phyloP scores from a whole-genome alignment of 2,888 invertebrate genomes.

The Cephus rjabovi region DNA sequence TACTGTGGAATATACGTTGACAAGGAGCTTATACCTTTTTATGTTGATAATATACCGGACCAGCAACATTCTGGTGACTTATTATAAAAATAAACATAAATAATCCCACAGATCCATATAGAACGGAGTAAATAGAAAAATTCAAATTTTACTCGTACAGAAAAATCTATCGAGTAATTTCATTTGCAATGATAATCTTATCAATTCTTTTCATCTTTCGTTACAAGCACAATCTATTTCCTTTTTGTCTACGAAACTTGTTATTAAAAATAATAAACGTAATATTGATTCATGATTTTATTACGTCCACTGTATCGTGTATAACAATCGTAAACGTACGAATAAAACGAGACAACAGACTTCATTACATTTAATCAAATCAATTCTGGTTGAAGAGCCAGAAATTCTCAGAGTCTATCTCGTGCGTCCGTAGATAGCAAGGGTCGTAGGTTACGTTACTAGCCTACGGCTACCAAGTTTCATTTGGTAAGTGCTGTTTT shows the following conservation, averaged over 20 bases:
- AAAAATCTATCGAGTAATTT: neutral
- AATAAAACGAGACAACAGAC: neutral
- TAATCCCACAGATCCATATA: neutral
- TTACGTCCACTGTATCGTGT: neutral
- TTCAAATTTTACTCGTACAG: neutral
- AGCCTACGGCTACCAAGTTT: conserved; percentile 1
- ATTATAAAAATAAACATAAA: neutral
- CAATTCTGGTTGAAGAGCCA: conserved; percentile 23
- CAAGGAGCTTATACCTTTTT: conserved; percentile 39
- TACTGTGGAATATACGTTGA: conserved; percentile 19
- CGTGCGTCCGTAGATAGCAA: neutral
- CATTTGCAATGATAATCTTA: neutral
- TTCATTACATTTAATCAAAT: conserved; percentile 39
- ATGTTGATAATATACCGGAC: conserved; percentile 20
- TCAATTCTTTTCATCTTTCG: neutral
- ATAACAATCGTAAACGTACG: neutral
- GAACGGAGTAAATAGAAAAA: neutral
- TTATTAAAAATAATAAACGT: neutral
- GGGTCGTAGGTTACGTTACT: neutral
- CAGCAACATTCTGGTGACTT: neutral
- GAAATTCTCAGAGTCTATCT: conserved; percentile 30
- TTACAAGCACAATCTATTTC: too few relatives aligned
- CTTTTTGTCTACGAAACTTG: neutral
- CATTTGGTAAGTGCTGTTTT: conserved; percentile 42
- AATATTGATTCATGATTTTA: neutral